Conservation (phyloP, 1,140 invertebrate species). For the Micrasema longulum region DNA sequence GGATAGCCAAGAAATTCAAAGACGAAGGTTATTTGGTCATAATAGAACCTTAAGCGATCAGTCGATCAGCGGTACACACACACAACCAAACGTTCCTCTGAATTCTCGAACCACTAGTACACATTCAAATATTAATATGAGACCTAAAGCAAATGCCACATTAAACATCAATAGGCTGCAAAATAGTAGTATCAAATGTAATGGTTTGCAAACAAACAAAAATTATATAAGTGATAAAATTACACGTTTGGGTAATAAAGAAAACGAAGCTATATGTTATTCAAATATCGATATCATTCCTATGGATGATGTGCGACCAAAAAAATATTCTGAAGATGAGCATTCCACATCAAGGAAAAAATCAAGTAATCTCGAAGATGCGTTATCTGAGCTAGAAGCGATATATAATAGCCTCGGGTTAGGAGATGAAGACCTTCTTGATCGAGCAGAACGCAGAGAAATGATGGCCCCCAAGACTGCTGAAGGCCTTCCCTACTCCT, state of each 20-base stretch:
- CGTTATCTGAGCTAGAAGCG: constrained; percentile 87
- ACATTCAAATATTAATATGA: constrained; percentile 26
- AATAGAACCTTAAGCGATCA: constrained; percentile 63
- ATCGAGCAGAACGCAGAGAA: constrained; percentile 81
- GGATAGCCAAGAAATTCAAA: constrained; percentile 68
- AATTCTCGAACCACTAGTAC: constrained; percentile 21
- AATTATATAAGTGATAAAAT: constrained; percentile 6
- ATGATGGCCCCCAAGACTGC: constrained; percentile 60
- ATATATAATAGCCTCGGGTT: constrained; percentile 88
- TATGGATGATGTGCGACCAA: constrained; percentile 48
- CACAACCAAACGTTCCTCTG: constrained; percentile 5
- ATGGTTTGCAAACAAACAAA: constrained; percentile 11
- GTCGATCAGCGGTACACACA: constrained; percentile 51
- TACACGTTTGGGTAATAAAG: constrained; percentile 16
- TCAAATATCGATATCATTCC: constrained; percentile 53
- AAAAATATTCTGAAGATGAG: constrained; percentile 62
- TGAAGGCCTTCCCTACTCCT: constrained; percentile 44
- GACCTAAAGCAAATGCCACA: neutral
- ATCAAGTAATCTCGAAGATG: constrained; percentile 86
- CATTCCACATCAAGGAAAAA: constrained; percentile 67
- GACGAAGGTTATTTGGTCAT: constrained; percentile 60
- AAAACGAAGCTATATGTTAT: constrained; percentile 52
- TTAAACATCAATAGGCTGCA: neutral
- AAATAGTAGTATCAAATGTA: constrained; percentile 20
- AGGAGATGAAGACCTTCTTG: constrained; percentile 84